Evolutionary conservation across 92 coral and sea anemone genomes (phyloP).

Genomic region (Epizoanthus ramosus): DNA sequence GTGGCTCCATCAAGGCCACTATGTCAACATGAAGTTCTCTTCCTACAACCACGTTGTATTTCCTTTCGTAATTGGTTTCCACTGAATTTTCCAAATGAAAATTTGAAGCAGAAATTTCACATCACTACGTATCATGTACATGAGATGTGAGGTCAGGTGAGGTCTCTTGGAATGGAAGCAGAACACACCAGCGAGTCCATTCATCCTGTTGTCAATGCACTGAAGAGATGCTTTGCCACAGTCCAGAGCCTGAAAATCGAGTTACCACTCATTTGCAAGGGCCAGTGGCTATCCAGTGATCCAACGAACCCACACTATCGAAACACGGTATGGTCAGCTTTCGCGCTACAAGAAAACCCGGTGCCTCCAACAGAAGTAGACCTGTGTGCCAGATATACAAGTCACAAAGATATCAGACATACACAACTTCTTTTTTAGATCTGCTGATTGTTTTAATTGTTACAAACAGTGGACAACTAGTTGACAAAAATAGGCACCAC

Average conservation of each 20-base stretch:
- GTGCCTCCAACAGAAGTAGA: too few relatives aligned
- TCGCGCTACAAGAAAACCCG: too few relatives aligned
- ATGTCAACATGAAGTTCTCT: background rate
- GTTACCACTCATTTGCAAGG: constrained; percentile 1
- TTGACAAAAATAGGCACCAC: too few relatives aligned
- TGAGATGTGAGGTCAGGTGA: background rate
- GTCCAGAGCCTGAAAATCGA: background rate
- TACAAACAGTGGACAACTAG: too few relatives aligned
- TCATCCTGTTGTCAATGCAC: constrained; percentile 14
- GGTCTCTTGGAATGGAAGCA: background rate
- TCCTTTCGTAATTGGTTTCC: background rate
- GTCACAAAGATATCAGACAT: too few relatives aligned
- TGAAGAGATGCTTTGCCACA: constrained; percentile 6
- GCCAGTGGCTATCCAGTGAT: constrained; percentile 12
- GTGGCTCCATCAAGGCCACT: constrained; percentile 3
- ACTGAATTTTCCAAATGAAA: too few relatives aligned
- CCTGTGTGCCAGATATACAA: too few relatives aligned
- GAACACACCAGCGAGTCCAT: constrained; percentile 23
- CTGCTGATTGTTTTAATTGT: too few relatives aligned
- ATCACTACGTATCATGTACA: background rate
- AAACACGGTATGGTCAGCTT: too few relatives aligned
- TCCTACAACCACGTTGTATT: background rate
- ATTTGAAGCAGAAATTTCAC: background rate
- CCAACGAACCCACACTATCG: background rate
- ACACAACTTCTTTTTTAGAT: too few relatives aligned